phyloP scores from a whole-genome alignment of 2,888 invertebrate species.

The Epirrita christyi region DNA sequence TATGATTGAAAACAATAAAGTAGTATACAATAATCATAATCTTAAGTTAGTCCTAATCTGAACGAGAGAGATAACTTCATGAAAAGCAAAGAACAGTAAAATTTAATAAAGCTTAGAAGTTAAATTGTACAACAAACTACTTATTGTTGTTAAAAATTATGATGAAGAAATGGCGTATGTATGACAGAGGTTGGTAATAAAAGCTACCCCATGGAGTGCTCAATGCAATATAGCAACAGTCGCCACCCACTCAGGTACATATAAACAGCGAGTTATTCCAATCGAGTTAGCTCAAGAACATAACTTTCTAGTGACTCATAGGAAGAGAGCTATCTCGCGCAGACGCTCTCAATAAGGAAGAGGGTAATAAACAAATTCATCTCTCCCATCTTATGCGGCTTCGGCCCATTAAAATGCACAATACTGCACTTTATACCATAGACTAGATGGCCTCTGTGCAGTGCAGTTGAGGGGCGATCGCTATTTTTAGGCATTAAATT shows the following conservation, averaged over 20 bases:
- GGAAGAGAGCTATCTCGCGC: conserved; percentile 82
- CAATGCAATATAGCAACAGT: conserved; percentile 32
- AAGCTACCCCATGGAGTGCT: conserved; percentile 38
- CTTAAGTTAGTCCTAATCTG: not conserved
- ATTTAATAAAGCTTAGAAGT: not conserved
- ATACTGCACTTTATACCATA: conserved; percentile 81
- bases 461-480: conserved; percentile 65
- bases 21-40: not conserved
- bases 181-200: conserved; percentile 29
- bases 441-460: conserved; percentile 60
- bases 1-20: too few relatives aligned
- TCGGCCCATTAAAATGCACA: conserved; percentile 81
- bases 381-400: conserved; percentile 82
- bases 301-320: conserved; percentile 84
- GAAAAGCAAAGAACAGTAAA: not conserved
- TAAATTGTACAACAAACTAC: conserved; percentile 1
- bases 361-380: conserved; percentile 84
- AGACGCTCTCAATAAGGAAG: conserved; percentile 85
- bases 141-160: conserved; percentile 9
- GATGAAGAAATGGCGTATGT: conserved; percentile 5
- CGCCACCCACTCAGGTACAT: conserved; percentile 52
- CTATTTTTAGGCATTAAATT: conserved; percentile 81
- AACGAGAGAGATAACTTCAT: not conserved
- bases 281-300: conserved; percentile 77
- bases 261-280: conserved; percentile 64